A percentile compares a stretch with the other conserved stretches of the same genome.
These are phyloP conservation scores for Palaemon carinicauda DNA, from an alignment of 1,140 invertebrate species.

Conservation along the genomic window DNA sequence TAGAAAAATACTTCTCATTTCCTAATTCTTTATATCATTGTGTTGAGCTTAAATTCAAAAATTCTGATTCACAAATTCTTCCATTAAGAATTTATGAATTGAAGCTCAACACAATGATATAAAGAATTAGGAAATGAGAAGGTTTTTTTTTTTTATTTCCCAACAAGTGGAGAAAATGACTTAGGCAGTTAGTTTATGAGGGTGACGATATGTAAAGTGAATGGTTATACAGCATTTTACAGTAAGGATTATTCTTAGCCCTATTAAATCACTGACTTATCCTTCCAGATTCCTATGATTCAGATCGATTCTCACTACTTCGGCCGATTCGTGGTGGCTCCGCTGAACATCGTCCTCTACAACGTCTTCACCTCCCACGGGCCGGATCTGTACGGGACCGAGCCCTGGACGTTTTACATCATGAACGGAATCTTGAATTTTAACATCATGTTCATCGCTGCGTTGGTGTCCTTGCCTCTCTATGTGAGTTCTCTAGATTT, in stretches of 20 bases:
- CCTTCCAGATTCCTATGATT: conserved; percentile 75
- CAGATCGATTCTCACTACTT: conserved; percentile 89
- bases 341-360: conserved; percentile 92
- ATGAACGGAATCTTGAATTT: conserved; percentile 96
- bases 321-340: conserved; percentile 88
- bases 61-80: no score
- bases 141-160: no score
- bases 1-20: no score
- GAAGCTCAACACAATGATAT: no score
- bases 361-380: conserved; percentile 94
- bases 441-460: conserved; percentile 83
- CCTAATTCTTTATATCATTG: no score
- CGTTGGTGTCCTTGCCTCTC: conserved; percentile 71
- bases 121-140: no score
- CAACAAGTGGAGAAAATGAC: no score
- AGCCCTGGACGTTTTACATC: conserved; percentile 92
- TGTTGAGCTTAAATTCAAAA: no score
- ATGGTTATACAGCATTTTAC: background rate
- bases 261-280: conserved; percentile 6
- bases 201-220: background rate
- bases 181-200: no score
- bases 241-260: background rate
- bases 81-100: no score
- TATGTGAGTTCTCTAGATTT: conserved; percentile 75
- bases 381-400: conserved; percentile 93